These are phyloP conservation scores for Drymonia ruficornis DNA, from an alignment of 2,888 invertebrate species.

Conservation along the genomic window DNA sequence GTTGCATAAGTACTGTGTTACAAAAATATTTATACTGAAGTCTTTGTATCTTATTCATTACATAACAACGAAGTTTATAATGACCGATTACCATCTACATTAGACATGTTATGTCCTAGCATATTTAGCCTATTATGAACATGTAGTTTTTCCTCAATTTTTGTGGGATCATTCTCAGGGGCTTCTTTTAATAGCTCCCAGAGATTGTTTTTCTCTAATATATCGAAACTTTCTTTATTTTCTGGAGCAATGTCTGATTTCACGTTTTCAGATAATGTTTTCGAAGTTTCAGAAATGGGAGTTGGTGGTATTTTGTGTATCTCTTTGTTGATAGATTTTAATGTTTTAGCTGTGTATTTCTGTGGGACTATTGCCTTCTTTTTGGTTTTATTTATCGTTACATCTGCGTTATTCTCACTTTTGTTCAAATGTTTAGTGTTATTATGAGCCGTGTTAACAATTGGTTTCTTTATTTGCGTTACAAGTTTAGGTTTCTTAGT, in stretches of 20 bases:
- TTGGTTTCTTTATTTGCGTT: slow-evolving; percentile 71
- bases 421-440: slow-evolving; percentile 38
- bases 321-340: slow-evolving; percentile 81
- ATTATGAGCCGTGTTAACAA: slow-evolving; percentile 39
- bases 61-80: slow-evolving; percentile 81
- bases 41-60: slow-evolving; percentile 79
- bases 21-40: slow-evolving; percentile 80
- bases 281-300: slow-evolving; percentile 80
- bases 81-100: slow-evolving; percentile 65
- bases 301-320: slow-evolving; percentile 77
- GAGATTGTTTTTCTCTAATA: slow-evolving; percentile 85
- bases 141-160: slow-evolving; percentile 68
- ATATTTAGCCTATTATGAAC: slow-evolving; percentile 63
- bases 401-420: slow-evolving; percentile 39
- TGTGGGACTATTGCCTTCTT: slow-evolving; percentile 49
- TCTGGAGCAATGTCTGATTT: slow-evolving; percentile 75
- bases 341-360: slow-evolving; percentile 56
- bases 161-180: slow-evolving; percentile 58
- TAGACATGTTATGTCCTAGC: slow-evolving; percentile 59
- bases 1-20: slow-evolving; percentile 59
- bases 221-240: slow-evolving; percentile 82
- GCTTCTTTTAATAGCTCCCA: slow-evolving; percentile 87
- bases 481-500: slow-evolving; percentile 73
- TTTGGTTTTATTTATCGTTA: slow-evolving; percentile 60
- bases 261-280: slow-evolving; percentile 55